Conservation (phyloP, 1,140 invertebrate species). For the Andrena cerasifolii region DNA sequence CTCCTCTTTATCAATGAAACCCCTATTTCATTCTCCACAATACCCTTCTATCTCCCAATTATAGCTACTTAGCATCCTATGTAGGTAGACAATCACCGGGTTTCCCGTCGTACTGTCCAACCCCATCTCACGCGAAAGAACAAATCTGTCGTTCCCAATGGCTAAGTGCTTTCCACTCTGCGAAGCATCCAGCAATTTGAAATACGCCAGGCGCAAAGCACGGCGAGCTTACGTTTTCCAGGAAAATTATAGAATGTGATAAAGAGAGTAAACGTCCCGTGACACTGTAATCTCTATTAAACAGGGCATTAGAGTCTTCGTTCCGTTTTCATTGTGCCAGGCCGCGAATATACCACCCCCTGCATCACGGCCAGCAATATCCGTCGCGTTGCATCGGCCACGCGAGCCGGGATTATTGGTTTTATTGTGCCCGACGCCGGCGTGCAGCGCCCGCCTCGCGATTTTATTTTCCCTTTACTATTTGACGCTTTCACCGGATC, state of each 20-base stretch:
- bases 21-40: too few relatives aligned
- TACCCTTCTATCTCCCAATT: too few relatives aligned
- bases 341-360: background rate
- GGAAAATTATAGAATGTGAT: background rate
- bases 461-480: constrained; percentile 54
- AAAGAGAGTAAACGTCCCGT: constrained; percentile 20
- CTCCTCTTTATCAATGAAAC: too few relatives aligned
- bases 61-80: too few relatives aligned
- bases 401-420: constrained; percentile 52
- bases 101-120: too few relatives aligned
- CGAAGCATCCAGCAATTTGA: too few relatives aligned
- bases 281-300: constrained; percentile 47
- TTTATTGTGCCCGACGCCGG: constrained; percentile 40
- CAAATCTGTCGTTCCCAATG: too few relatives aligned
- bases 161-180: background rate
- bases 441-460: background rate
- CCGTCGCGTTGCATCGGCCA: constrained; percentile 45
- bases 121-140: too few relatives aligned
- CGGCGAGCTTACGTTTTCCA: background rate
- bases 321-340: background rate
- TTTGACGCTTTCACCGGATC: constrained; percentile 47
- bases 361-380: constrained; percentile 39
- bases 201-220: background rate
- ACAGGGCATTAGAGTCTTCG: constrained; percentile 42
- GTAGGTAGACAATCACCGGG: too few relatives aligned